Base-by-base conservation (phyloP, 2,797 vertebrate species). In the Chaetodon trifasciatus region DNA sequence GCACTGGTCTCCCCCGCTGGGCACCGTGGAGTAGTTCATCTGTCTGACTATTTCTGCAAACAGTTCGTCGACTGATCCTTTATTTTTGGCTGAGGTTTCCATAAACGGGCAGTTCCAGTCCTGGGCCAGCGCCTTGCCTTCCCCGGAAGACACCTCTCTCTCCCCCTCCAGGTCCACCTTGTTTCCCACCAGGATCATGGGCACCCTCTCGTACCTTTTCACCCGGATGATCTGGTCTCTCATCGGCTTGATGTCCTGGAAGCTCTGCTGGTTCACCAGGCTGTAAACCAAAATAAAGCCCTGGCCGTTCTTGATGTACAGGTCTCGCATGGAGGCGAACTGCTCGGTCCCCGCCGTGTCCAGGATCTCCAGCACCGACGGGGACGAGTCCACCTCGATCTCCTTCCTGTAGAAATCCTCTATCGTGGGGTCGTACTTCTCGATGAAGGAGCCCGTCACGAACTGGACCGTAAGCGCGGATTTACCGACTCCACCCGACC, bases 111-210 rank as follows among this genome's bases (percentile, higher is more conserved):
- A 98, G 95, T 88, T 97, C 97, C 97, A 98, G 79, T 98, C 97
- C 90, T 98, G 97, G 60, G 97, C 97, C 94, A 98, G 96, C 60
- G 97, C 97, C 91, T 97, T 97, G 87, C 97, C 97, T 86, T 98
- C 97, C 77, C 96, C 97, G 69, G 95, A 97, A 1, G 97, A 96
- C 82, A 98, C 97, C 95, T 98, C 97, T 86, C 97, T 91, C 90
- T 98, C 97, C 53, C 97, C 97, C 81, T 98, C 97, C 95, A 98
- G 94, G 93, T 98, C 97, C 96, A 98, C 97, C 95, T 98, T 98
- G 95, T 98, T 98, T n/a, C 97, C 97, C 94, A 98, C 97, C 94
- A 98, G 95, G 94, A 98, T 97, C 97, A 98, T 97, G 88, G 97
- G 97, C 91, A 98, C 97, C 84, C 96, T 94, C 93, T 98, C 97